Evolutionary conservation across 2,797 vertebrate genomes (phyloP).

Genomic region (Crypturellus tataupa): DNA sequence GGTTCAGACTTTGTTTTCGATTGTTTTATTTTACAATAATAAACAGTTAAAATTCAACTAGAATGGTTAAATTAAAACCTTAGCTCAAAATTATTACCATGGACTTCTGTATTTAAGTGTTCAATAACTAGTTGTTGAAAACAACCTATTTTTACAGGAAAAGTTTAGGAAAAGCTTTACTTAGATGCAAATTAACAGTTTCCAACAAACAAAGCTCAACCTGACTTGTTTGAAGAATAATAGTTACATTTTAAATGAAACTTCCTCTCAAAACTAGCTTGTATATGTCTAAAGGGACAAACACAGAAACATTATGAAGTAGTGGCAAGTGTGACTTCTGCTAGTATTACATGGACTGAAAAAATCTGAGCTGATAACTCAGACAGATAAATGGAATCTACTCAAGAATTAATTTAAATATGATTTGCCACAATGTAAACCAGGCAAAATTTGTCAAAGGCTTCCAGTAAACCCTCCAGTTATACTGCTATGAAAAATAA

Average conservation of each 20-base stretch:
- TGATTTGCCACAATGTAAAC: not conserved
- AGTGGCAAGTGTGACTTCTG: not conserved
- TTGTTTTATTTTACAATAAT: not conserved
- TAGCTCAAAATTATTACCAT: not conserved
- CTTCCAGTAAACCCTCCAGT: not conserved
- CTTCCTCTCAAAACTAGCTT: not conserved
- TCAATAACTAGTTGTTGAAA: slow-evolving; percentile 27
- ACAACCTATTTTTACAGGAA: slow-evolving; percentile 7
- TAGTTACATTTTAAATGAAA: not conserved
- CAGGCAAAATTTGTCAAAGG: not conserved
- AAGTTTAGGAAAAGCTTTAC: not conserved
- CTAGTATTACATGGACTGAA: not conserved
- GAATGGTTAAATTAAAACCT: not conserved
- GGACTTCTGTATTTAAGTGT: slow-evolving; percentile 10
- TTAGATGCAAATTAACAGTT: not conserved
- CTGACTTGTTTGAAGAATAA: not conserved
- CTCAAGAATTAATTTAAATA: not conserved
- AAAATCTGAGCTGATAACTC: not conserved
- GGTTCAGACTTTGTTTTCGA: not conserved
- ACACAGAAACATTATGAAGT: not conserved
- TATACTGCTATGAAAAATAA: not conserved
- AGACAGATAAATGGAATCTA: not conserved
- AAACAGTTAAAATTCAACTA: not conserved
- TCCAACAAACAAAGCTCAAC: not conserved
- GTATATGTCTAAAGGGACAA: not conserved